Base-by-base conservation (phyloP, 2,797 vertebrate species). In the Huso huso region DNA sequence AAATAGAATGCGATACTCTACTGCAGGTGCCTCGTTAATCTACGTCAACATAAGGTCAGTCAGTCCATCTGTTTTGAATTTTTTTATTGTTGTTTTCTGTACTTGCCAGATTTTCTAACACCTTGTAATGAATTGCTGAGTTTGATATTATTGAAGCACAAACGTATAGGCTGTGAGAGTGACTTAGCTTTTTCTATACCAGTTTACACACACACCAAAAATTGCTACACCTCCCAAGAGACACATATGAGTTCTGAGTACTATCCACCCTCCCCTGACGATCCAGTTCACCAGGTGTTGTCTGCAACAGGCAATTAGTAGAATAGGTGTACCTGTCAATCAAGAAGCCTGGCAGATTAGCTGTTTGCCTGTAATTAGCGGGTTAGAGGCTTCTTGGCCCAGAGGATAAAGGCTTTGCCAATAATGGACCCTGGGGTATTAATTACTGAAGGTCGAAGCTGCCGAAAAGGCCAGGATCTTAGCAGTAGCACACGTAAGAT, bases 401-500 rank as follows among this genome's bases (percentile, higher is more conserved):
- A 84, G 78, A 88, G 89, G 89, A 89, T 89, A 88, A 90, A 87
- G 87, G 87, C 88, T 89, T 86, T 89, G 89, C 89, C 87, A 90
- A 90, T 90, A 89, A 88, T 86, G 87, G 86, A 79, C 89, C 86
- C 89, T 78, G 78, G 89, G 88, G 89, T 88, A 88, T 90, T 90
- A 91, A 91, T 91, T 91, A 90, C 88, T 89, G 89, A 90, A 90
- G 89, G 89, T 90, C 88, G 89, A 87, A 86, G 82, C 88, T 76
- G 84, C 83, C 75, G 88, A 87, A 89, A 89, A 89, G 87, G 88
- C 87, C 88, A 79, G 85, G 87, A 89, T 90, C 88, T 91, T 88
- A 90, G 88, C 88, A 80, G 88, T 82, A 72, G 79, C 74, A 82
- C 85, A 84, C 88, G 84, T 83, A 89, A 88, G 86, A 91, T 91